These are phyloP conservation scores for Tyto alba DNA, from an alignment of 2,113 vertebrate genomes.

Conservation along the genomic window DNA sequence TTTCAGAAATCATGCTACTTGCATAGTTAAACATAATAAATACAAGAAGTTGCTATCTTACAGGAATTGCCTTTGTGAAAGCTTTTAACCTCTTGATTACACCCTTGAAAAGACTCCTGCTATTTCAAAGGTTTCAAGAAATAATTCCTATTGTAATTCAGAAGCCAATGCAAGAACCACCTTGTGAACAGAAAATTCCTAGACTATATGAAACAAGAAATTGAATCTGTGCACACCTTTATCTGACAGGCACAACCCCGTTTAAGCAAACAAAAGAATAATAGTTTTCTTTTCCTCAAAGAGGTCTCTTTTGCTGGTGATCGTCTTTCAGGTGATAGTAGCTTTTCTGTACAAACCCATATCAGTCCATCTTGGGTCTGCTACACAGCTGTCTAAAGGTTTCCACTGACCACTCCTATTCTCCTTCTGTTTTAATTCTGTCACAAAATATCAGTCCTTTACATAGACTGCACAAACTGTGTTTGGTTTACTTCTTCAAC, in stretches of 20 bases:
- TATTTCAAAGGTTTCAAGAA: conserved; percentile 56
- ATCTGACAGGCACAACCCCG: conserved; percentile 61
- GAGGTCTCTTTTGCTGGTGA: conserved; percentile 56
- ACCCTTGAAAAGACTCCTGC: conserved; percentile 20
- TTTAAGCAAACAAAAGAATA: conserved; percentile 74
- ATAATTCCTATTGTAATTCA: conserved; percentile 63
- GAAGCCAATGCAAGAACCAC: conserved; percentile 63
- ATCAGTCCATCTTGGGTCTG: conserved; percentile 73
- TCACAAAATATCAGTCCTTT: conserved; percentile 29
- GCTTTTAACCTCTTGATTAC: conserved; percentile 57
- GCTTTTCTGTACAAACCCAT: conserved; percentile 60
- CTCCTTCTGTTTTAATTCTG: conserved; percentile 49
- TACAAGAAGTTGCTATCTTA: conserved; percentile 2
- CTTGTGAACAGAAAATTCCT: conserved; percentile 64
- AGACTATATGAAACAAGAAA: conserved; percentile 67
- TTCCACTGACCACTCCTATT: conserved; percentile 48
- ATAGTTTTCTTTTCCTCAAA: conserved; percentile 73
- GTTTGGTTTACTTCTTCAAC: conserved; percentile 17
- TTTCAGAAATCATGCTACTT: conserved; percentile 20
- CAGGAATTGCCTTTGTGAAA: conserved; percentile 23
- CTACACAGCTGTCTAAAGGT: conserved; percentile 70
- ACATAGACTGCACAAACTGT: neutral
- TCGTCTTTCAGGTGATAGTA: conserved; percentile 68
- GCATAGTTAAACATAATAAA: conserved; percentile 18
- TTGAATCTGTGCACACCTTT: conserved; percentile 66